phyloP scores from a whole-genome alignment of 1,140 invertebrate genomes.

The Drosophila teissieri region DNA sequence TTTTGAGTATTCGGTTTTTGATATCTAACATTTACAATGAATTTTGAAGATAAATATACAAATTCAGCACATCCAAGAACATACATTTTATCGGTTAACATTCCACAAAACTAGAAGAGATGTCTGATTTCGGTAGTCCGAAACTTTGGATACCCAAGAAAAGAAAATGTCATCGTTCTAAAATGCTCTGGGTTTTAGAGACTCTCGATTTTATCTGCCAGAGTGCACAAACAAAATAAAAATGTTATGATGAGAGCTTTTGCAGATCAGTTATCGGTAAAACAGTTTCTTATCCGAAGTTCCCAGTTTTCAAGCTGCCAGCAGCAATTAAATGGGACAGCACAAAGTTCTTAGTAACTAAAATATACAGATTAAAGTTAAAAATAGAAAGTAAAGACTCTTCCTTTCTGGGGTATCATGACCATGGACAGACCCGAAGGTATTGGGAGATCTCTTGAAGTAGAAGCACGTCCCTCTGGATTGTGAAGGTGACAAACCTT shows the following conservation, averaged over 20 bases:
- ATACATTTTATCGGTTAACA: conserved; percentile 36
- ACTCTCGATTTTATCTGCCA: not conserved
- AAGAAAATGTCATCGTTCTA: not conserved
- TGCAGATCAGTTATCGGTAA: not conserved
- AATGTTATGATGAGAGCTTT: not conserved
- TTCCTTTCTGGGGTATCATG: conserved; percentile 23
- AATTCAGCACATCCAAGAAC: conserved; percentile 48
- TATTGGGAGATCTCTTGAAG: conserved; percentile 5
- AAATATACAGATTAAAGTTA: too few species aligned
- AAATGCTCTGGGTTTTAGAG: not conserved
- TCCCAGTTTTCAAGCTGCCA: conserved; percentile 5
- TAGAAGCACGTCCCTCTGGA: conserved; percentile 21
- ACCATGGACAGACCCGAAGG: conserved; percentile 23
- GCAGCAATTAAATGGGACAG: conserved; percentile 3
- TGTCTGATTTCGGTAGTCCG: conserved; percentile 24
- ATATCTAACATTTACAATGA: conserved; percentile 61
- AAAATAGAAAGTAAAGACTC: not conserved
- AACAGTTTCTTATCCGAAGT: not conserved
- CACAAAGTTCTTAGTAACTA: not conserved
- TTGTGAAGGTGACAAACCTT: not conserved
- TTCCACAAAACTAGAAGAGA: conserved; percentile 42
- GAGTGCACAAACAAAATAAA: not conserved
- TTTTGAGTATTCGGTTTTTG: conserved; percentile 5
- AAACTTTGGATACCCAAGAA: conserved; percentile 29
- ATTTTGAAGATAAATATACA: conserved; percentile 35